phyloP scores from a whole-genome alignment of 2,888 invertebrate species.

The Dioctria rufipes region DNA sequence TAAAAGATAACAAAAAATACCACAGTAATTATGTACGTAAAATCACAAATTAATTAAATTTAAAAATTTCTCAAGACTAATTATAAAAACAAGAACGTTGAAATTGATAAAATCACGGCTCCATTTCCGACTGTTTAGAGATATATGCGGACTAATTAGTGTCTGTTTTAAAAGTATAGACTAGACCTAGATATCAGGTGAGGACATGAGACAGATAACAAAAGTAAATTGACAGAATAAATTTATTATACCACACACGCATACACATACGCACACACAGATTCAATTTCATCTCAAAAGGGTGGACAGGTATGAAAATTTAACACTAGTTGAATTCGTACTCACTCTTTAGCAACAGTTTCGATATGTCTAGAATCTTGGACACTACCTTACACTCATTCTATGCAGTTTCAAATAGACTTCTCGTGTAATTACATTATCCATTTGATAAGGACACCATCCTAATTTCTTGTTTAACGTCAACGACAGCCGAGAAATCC shows the following conservation, averaged over 20 bases:
- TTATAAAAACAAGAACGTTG: too few relatives aligned
- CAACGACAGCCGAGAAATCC: slow-evolving; percentile 56
- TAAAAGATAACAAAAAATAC: too few relatives aligned
- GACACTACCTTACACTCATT: background rate
- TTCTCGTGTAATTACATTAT: slow-evolving; percentile 14
- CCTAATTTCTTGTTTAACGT: slow-evolving; percentile 54
- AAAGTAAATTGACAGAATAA: slow-evolving; percentile 14
- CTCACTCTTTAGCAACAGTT: background rate
- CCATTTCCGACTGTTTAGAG: background rate
- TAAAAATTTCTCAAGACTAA: too few relatives aligned
- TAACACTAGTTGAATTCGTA: background rate
- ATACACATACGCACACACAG: too few relatives aligned
- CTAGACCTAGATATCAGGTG: background rate
- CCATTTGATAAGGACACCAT: slow-evolving; percentile 55
- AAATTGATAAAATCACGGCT: too few relatives aligned
- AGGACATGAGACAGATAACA: slow-evolving; percentile 15
- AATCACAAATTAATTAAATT: too few relatives aligned
- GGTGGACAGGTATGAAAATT: background rate
- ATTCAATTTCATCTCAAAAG: background rate
- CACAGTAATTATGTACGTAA: too few relatives aligned
- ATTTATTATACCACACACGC: background rate
- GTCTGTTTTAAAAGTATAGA: too few relatives aligned
- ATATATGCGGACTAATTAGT: slow-evolving; percentile 1
- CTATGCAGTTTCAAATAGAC: background rate
- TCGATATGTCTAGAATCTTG: background rate